A percentile compares a stretch with the other conserved stretches of the same genome.
These are phyloP conservation scores for Phengaris arion DNA, from an alignment of 2,888 invertebrate species.

Conservation along the genomic window DNA sequence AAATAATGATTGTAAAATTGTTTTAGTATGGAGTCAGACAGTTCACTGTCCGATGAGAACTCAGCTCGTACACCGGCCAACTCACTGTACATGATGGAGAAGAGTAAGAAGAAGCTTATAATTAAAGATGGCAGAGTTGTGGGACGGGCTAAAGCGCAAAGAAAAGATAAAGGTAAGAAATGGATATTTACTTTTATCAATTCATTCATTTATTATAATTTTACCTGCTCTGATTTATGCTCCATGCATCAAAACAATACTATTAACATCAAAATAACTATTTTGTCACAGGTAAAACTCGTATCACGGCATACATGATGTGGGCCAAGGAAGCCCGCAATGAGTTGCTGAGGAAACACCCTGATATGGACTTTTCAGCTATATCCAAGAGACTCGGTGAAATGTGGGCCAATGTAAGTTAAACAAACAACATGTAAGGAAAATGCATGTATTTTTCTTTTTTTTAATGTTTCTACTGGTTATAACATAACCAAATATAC, in stretches of 20 bases:
- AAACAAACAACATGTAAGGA: neutral
- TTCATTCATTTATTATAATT: too few species aligned
- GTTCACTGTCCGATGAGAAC: constrained; percentile 72
- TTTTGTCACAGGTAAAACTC: constrained; percentile 76
- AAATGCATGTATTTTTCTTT: too few species aligned
- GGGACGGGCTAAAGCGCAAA: constrained; percentile 85
- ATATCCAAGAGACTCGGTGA: constrained; percentile 92
- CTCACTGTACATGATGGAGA: constrained; percentile 88
- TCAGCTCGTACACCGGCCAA: constrained; percentile 74
- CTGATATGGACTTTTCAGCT: constrained; percentile 90
- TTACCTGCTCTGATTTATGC: too few species aligned
- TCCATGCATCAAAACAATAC: too few species aligned
- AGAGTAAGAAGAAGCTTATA: constrained; percentile 86
- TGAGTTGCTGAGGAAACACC: constrained; percentile 84
- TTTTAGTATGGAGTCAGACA: constrained; percentile 76
- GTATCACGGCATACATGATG: constrained; percentile 93
- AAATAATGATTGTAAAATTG: constrained; percentile 32
- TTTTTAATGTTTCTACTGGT: too few species aligned
- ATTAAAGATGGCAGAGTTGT: constrained; percentile 81
- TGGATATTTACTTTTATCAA: neutral
- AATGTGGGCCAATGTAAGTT: constrained; percentile 89
- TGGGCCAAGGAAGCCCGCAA: constrained; percentile 92
- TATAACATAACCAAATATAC: too few species aligned
- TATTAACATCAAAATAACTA: too few species aligned
- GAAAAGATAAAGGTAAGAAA: constrained; percentile 85